Base-by-base conservation (phyloP, 2,113 vertebrate species). In the Heptranchias perlo region DNA sequence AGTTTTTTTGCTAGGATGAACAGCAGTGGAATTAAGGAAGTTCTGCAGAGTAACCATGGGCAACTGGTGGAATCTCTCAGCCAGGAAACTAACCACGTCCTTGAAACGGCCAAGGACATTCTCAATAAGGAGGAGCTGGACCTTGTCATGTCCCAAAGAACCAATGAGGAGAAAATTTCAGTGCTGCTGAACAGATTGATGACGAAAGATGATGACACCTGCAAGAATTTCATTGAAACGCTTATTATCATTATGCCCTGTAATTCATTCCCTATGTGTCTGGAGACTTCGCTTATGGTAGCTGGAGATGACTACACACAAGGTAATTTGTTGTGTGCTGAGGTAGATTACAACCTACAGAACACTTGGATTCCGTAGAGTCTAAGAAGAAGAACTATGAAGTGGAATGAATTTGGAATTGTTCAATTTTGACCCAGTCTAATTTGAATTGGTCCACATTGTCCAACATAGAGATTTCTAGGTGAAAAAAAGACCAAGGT, bases 221-320 rank as follows among this genome's bases (percentile, higher is more conserved):
- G 98, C 97, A 6, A 96, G 1, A 64, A n/a, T 0, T 99, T 99
- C 96, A 97, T 98, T 0, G 96, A 98, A 44, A 96, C 96, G 0
- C 18, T 99, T 94, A 99, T 98, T 96, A 95, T 95, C 64, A 35
- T 28, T 14, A 96, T 98, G 96, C 96, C 98, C 3, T 97, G 97
- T 0, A 97, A 98, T 7, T 84, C 96, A 95, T 97, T 99, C 13
- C 98, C 98, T 0, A 97, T 99, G 97, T 96, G 96, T 0, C 97
- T 98, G 96, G 99, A 99, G 96, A 97, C 97, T 0, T 96, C 7
- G 31, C 97, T 99, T 18, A 91, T 99, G 87, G 96, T 96, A 2
- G 97, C 97, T 0, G 98, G 97, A 96, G 96, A 95, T 67, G 97
- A 98, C 97, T 96, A 97, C 97, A 96, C 91, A 47, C 31, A 96